Evolutionary conservation across 2,888 invertebrate species (phyloP).

Genomic region (Eupithecia subfuscata): DNA sequence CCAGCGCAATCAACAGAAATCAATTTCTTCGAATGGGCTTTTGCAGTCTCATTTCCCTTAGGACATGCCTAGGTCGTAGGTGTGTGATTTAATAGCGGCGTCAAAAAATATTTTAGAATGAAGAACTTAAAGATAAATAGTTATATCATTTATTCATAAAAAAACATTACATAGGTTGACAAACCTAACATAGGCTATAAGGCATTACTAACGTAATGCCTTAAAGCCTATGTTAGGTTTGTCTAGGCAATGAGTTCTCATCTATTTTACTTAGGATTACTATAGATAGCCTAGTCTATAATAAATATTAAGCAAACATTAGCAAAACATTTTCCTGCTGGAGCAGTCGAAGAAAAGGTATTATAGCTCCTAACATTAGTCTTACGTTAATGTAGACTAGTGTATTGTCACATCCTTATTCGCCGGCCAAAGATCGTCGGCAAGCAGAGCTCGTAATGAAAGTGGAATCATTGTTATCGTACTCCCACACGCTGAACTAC

Average conservation of each 20-base stretch:
- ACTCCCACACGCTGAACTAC: slow-evolving; percentile 48
- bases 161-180: too few species aligned
- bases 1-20: not conserved
- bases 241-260: too few species aligned
- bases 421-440: slow-evolving; percentile 18
- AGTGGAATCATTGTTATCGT: slow-evolving; percentile 45
- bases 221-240: too few species aligned
- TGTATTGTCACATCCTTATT: slow-evolving; percentile 13
- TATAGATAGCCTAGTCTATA: too few species aligned
- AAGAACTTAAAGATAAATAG: too few species aligned
- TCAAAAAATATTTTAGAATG: too few species aligned
- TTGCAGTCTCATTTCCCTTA: not conserved
- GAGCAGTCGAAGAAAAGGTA: not conserved
- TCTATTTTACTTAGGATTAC: too few species aligned
- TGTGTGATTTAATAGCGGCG: not conserved
- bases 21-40: not conserved
- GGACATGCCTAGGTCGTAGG: not conserved
- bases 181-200: too few species aligned
- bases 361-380: not conserved
- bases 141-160: too few species aligned
- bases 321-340: not conserved
- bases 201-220: too few species aligned
- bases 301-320: not conserved
- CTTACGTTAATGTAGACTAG: not conserved
- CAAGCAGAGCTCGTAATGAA: slow-evolving; percentile 39